phyloP scores from a whole-genome alignment of 1,140 invertebrate genomes.

The Leptinotarsa lineolata region DNA sequence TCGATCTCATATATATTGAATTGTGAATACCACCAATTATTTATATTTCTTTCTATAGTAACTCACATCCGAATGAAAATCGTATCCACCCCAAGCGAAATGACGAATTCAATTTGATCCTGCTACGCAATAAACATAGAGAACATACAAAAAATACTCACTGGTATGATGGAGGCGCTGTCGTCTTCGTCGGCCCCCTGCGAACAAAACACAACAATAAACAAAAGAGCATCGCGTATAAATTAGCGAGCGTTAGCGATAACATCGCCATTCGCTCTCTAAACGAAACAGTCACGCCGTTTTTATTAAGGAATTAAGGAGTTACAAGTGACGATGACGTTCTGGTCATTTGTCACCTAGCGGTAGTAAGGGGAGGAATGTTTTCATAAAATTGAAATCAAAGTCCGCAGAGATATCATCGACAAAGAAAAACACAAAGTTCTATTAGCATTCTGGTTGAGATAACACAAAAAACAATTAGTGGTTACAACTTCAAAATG shows the following conservation, averaged over 20 bases:
- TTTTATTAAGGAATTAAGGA: slow-evolving; percentile 54
- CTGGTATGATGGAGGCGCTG: slow-evolving; percentile 69
- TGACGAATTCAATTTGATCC: slow-evolving; percentile 38
- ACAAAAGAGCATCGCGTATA: slow-evolving; percentile 53
- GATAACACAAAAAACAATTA: no score
- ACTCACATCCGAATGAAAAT: no score
- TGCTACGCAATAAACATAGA: slow-evolving; percentile 11
- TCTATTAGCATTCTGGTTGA: no score
- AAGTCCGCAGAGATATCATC: no score
- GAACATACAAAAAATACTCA: slow-evolving; percentile 56
- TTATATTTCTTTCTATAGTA: no score
- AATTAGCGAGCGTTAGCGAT: slow-evolving; percentile 50
- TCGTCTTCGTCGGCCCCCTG: slow-evolving; percentile 74
- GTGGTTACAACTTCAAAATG: no score
- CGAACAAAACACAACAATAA: slow-evolving; percentile 59
- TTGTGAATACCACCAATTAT: no score
- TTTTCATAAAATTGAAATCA: no score
- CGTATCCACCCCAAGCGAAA: slow-evolving; percentile 12
- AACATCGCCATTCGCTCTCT: slow-evolving; percentile 40
- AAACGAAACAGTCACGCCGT: slow-evolving; percentile 35
- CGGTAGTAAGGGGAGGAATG: no score
- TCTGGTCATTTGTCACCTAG: slow-evolving; percentile 48
- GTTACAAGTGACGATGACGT: slow-evolving; percentile 45
- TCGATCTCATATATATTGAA: no score
- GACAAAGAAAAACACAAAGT: no score